Percentiles rank a stretch among this genome's conserved stretches.
These are phyloP conservation scores for Ginglymostoma cirratum DNA, from an alignment of 2,113 vertebrate species.

Conservation along the genomic window DNA sequence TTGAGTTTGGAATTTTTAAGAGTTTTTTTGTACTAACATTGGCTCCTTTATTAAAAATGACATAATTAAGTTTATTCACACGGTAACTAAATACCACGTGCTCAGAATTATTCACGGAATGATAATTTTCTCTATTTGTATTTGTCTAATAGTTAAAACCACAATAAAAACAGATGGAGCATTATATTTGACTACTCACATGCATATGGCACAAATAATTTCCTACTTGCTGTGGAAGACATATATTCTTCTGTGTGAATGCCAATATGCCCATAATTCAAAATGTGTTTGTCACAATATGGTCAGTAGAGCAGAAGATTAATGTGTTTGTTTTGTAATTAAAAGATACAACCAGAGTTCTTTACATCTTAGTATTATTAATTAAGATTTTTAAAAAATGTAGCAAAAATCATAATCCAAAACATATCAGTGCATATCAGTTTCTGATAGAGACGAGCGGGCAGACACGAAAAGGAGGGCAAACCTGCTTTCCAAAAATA, in stretches of 20 bases:
- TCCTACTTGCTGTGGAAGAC: not conserved
- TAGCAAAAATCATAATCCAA: not conserved
- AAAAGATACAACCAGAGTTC: not conserved
- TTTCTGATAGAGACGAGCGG: not conserved
- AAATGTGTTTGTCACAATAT: not conserved
- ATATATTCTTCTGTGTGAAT: not conserved
- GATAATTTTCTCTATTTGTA: not conserved
- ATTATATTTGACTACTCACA: not conserved
- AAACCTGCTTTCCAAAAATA: not conserved
- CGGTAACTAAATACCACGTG: not conserved
- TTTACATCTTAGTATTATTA: not conserved
- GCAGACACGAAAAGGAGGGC: not conserved
- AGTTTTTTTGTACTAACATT: not conserved
- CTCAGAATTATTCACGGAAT: not conserved
- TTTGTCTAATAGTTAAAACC: not conserved
- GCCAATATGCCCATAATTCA: not conserved
- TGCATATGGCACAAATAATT: not conserved
- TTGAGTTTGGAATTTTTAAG: not conserved
- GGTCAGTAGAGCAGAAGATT: not conserved
- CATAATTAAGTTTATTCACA: not conserved
- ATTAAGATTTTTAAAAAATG: not conserved
- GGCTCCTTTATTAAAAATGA: not conserved
- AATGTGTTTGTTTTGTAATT: not conserved
- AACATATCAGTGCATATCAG: not conserved
- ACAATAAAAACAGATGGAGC: not conserved